A percentile compares a stretch with the other conserved stretches of the same genome.
phyloP scores from a whole-genome alignment of 2,888 invertebrate species.

The Rotaria socialis region DNA sequence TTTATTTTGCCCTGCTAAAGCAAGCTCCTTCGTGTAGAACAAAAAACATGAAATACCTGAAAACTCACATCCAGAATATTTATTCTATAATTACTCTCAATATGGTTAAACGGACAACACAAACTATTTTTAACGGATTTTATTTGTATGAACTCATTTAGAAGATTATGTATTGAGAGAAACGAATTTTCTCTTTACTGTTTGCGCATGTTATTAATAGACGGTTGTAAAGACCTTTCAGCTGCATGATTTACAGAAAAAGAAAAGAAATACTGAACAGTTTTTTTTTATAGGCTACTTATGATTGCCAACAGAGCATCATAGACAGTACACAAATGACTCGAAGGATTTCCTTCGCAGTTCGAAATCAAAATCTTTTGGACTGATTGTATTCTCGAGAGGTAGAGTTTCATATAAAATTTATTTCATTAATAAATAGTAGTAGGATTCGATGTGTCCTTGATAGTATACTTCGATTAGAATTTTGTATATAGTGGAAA shows the following conservation, averaged over 20 bases:
- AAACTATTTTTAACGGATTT: background rate
- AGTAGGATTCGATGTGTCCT: too few relatives aligned
- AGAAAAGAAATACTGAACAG: too few relatives aligned
- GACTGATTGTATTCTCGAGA: background rate
- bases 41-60: too few relatives aligned
- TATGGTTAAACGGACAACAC: background rate
- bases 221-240: too few relatives aligned
- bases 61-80: too few relatives aligned
- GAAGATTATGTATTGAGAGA: background rate
- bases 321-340: background rate
- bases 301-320: background rate
- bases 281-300: too few relatives aligned
- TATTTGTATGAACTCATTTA: background rate
- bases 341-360: background rate
- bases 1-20: too few relatives aligned
- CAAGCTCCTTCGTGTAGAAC: too few relatives aligned
- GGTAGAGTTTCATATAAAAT: background rate
- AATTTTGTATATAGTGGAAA: too few relatives aligned
- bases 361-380: background rate
- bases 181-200: background rate
- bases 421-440: background rate
- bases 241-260: too few relatives aligned
- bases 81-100: too few relatives aligned
- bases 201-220: background rate
- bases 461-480: too few relatives aligned